Conservation (phyloP, 2,888 invertebrate species). For the Melanostoma scalare region DNA sequence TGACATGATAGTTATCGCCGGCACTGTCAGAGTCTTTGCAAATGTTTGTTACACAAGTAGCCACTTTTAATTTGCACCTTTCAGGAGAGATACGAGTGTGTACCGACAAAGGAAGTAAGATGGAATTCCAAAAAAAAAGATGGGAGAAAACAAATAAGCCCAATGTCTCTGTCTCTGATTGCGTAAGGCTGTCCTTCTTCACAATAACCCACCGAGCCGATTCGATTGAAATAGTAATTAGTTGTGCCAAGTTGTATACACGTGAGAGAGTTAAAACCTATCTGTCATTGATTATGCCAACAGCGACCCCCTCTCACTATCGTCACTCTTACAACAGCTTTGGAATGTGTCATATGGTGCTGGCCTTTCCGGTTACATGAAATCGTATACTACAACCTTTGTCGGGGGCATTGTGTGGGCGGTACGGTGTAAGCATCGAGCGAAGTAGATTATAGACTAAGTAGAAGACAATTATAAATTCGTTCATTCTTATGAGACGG, state of each 20-base stretch:
- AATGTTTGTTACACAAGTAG: background rate
- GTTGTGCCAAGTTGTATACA: constrained; percentile 45
- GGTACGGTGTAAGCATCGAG: background rate
- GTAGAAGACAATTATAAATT: constrained; percentile 7
- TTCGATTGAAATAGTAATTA: constrained; percentile 22
- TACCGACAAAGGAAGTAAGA: background rate
- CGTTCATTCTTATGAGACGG: background rate
- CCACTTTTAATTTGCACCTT: constrained; percentile 2
- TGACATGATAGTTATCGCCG: constrained; percentile 14
- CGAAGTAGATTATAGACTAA: constrained; percentile 5
- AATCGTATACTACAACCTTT: background rate
- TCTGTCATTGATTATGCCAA: constrained; percentile 59
- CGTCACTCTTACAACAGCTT: no score
- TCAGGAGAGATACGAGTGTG: background rate
- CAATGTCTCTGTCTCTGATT: background rate
- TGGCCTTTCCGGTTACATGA: constrained; percentile 26
- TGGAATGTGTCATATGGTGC: constrained; percentile 10
- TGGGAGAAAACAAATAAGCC: background rate
- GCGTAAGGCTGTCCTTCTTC: background rate
- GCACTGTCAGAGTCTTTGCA: background rate
- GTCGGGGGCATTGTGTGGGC: constrained; percentile 14
- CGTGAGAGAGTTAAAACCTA: constrained; percentile 53
- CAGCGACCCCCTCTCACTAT: background rate
- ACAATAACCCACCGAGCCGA: constrained; percentile 4
- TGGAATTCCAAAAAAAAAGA: no score